Percentiles rank a stretch among this genome's conserved stretches.
These are phyloP conservation scores for Bellardia bayeri DNA, from an alignment of 2,888 invertebrate genomes.

Conservation along the genomic window DNA sequence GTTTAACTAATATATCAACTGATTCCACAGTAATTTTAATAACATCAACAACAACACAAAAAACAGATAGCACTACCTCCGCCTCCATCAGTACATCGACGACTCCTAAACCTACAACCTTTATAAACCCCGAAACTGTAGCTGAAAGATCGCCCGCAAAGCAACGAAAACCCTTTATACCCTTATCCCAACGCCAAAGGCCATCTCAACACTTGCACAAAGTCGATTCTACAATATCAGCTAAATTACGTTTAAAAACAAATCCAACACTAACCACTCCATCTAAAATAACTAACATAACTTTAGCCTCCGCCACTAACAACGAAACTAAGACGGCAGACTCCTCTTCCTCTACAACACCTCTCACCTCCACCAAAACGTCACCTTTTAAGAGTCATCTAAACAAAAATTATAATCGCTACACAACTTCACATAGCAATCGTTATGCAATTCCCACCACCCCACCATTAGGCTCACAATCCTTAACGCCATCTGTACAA, in stretches of 20 bases:
- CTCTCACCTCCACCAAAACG: constrained; percentile 71
- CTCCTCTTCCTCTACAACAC: constrained; percentile 59
- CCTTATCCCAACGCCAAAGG: constrained; percentile 66
- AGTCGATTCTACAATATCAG: constrained; percentile 68
- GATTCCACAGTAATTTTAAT: constrained; percentile 52
- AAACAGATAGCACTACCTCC: constrained; percentile 69
- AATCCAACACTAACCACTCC: constrained; percentile 59
- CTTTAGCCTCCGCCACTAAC: constrained; percentile 27
- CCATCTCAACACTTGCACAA: constrained; percentile 71
- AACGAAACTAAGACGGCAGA: constrained; percentile 60
- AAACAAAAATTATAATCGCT: constrained; percentile 69
- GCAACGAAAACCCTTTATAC: constrained; percentile 64
- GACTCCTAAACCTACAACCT: constrained; percentile 47
- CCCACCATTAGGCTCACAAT: constrained; percentile 40
- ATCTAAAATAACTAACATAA: constrained; percentile 13
- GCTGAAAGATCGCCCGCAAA: constrained; percentile 60
- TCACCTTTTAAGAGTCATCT: constrained; percentile 73
- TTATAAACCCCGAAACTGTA: constrained; percentile 44
- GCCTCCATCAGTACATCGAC: constrained; percentile 67
- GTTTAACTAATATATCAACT: constrained; percentile 76
- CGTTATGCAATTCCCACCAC: constrained; percentile 71
- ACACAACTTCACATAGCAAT: constrained; percentile 72
- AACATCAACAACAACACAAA: constrained; percentile 77
- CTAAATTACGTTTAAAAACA: constrained; percentile 58
- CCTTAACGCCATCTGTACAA: constrained; percentile 51